A percentile compares a stretch with the other conserved stretches of the same genome.
Evolutionary conservation across 2,113 vertebrate genomes (phyloP).

Genomic region (Emydocephalus ijimae): DNA sequence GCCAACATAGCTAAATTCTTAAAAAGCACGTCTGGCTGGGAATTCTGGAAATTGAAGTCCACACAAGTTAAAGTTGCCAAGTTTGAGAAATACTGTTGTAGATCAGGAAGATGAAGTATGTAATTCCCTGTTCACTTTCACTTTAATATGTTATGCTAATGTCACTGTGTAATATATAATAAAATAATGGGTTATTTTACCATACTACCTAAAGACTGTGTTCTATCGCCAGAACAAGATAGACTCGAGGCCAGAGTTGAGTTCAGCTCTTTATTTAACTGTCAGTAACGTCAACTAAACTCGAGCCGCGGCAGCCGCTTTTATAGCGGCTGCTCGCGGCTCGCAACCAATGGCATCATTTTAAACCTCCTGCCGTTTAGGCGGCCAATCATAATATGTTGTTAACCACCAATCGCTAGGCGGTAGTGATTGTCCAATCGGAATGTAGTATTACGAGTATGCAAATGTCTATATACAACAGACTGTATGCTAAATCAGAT

Average conservation of each 20-base stretch:
- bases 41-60: not conserved
- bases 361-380: too few relatives aligned
- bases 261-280: too few relatives aligned
- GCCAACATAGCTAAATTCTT: not conserved
- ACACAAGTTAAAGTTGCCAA: not conserved
- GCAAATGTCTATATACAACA: too few relatives aligned
- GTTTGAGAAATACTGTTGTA: not conserved
- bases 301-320: too few relatives aligned
- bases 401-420: too few relatives aligned
- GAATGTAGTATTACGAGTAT: too few relatives aligned
- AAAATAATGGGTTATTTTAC: not conserved
- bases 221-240: not conserved
- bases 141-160: not conserved
- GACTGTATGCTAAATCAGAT: not conserved
- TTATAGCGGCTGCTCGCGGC: too few relatives aligned
- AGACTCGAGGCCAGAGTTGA: too few relatives aligned
- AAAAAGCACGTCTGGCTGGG: not conserved
- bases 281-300: too few relatives aligned
- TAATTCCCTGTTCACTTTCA: not conserved
- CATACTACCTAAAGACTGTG: not conserved
- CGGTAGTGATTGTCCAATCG: too few relatives aligned
- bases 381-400: too few relatives aligned
- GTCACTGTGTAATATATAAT: not conserved
- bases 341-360: too few relatives aligned
- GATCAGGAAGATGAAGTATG: not conserved